These are phyloP conservation scores for Nyctalus aviator DNA, from an alignment of 2,797 vertebrate genomes.

Conservation along the genomic window DNA sequence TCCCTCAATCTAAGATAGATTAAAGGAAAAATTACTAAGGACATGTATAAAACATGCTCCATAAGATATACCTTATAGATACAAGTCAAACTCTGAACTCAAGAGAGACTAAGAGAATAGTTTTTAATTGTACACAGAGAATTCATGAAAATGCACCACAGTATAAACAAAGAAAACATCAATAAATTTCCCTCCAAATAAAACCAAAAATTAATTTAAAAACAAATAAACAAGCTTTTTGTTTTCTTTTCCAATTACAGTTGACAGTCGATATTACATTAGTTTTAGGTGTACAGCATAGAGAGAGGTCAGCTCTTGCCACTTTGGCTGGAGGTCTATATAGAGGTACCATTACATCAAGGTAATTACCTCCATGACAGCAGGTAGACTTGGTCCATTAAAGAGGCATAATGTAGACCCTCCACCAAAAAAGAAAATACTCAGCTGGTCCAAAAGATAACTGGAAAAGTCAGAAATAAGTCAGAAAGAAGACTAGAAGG, in stretches of 20 bases:
- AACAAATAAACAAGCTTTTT: neutral
- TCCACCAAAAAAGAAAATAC: neutral
- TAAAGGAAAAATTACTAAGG: neutral
- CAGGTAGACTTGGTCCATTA: neutral
- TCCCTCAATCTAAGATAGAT: neutral
- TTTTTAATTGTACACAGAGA: neutral
- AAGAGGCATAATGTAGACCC: neutral
- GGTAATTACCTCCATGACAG: neutral
- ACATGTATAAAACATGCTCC: neutral
- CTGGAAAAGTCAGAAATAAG: neutral
- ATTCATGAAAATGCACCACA: neutral
- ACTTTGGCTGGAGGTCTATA: neutral
- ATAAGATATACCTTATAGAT: neutral
- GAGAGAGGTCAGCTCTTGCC: neutral
- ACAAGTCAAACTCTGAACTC: neutral
- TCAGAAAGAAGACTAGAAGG: neutral
- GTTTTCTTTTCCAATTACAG: neutral
- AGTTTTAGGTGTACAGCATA: neutral
- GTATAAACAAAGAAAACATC: neutral
- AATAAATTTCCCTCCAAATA: neutral
- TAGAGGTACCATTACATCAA: neutral
- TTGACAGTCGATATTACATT: neutral
- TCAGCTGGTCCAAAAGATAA: neutral
- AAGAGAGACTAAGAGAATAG: neutral
- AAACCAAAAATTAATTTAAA: neutral